phyloP scores from a whole-genome alignment of 2,797 vertebrate genomes.

The Peromyscus eremicus region DNA sequence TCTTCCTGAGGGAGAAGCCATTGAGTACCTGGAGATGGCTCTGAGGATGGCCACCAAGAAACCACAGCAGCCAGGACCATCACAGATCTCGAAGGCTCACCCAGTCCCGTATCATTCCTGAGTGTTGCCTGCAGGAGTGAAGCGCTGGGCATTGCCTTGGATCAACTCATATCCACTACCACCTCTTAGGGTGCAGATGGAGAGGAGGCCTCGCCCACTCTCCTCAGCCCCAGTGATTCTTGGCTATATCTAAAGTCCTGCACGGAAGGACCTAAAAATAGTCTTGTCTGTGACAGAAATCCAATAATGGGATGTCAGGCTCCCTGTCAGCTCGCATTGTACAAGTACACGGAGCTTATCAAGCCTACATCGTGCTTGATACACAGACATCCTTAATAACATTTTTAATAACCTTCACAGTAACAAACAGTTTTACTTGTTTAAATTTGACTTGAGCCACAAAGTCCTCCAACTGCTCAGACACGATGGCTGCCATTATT shows the following conservation, averaged over 20 bases:
- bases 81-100: rapidly evolving
- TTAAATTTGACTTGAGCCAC: neutral
- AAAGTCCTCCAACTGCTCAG: neutral
- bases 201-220: neutral
- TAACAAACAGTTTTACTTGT: neutral
- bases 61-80: neutral
- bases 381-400: neutral
- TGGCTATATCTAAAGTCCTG: neutral
- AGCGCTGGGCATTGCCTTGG: neutral
- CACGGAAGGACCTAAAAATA: slow-evolving; percentile 6
- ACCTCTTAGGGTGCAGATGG: neutral
- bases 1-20: neutral
- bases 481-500: neutral
- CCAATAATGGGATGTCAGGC: neutral
- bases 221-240: neutral
- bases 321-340: neutral
- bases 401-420: slow-evolving; percentile 37
- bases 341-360: slow-evolving; percentile 10
- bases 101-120: neutral
- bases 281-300: neutral
- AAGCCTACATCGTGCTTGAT: neutral
- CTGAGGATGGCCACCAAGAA: neutral
- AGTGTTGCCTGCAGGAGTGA: neutral
- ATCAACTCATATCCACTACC: rapidly evolving
- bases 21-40: neutral